These are phyloP conservation scores for Heliconius nattereri DNA, from an alignment of 1,140 invertebrate genomes.

Conservation along the genomic window DNA sequence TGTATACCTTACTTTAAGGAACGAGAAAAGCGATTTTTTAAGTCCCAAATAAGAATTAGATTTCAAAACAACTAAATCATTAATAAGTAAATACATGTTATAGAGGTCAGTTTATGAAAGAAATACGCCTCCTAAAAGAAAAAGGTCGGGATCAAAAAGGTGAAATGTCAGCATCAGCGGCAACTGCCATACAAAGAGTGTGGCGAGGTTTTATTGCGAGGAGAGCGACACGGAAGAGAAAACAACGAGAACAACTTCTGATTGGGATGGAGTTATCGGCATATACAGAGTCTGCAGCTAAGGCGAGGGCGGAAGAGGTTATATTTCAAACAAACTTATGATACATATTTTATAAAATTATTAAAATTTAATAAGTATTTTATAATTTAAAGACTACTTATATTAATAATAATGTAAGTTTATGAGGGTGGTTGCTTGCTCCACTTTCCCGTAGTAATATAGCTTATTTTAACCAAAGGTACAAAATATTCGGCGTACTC, in stretches of 20 bases:
- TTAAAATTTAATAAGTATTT: no score
- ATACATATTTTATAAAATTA: no score
- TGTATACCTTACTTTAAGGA: no score
- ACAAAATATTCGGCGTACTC: conserved; percentile 82
- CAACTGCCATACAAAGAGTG: conserved; percentile 90
- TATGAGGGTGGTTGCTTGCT: no score
- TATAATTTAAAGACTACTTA: no score
- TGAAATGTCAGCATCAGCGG: conserved; percentile 83
- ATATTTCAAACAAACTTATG: neutral
- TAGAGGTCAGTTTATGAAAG: conserved; percentile 94
- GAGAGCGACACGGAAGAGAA: conserved; percentile 85
- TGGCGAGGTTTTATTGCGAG: conserved; percentile 91
- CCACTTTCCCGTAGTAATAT: no score
- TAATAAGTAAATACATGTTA: conserved; percentile 10
- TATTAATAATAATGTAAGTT: no score
- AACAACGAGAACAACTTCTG: conserved; percentile 91
- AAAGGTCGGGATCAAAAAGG: conserved; percentile 84
- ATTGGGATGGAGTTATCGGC: conserved; percentile 88
- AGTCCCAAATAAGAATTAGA: neutral
- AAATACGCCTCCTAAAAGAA: conserved; percentile 90
- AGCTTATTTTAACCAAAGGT: conserved; percentile 57
- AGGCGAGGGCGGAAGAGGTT: conserved; percentile 75
- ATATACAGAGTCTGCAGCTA: conserved; percentile 67
- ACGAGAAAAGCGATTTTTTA: neutral
- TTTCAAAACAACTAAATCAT: neutral